Evolutionary conservation across 2,113 vertebrate genomes (phyloP).

Genomic region (Baryphthengus martii): DNA sequence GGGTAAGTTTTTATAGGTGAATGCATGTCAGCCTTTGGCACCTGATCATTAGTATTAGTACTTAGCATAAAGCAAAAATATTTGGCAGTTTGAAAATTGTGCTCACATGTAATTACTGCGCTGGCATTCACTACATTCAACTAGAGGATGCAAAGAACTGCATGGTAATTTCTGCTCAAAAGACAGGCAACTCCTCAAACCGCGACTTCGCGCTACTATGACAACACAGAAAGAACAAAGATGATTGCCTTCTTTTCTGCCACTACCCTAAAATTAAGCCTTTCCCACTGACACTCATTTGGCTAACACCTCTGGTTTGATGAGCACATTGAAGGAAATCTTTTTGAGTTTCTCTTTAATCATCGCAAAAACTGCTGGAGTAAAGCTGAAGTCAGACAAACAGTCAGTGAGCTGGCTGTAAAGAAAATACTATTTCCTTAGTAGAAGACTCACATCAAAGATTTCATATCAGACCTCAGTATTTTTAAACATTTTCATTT

Average conservation of each 20-base stretch:
- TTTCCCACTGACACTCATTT: slow-evolving; percentile 76
- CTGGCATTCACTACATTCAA: neutral
- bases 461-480: neutral
- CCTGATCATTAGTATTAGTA: neutral
- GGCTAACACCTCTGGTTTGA: slow-evolving; percentile 84
- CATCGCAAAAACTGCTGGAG: slow-evolving; percentile 80
- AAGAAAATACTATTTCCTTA: neutral
- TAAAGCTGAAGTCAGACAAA: slow-evolving; percentile 80
- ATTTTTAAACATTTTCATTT: neutral
- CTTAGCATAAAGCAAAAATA: neutral
- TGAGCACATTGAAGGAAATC: slow-evolving; percentile 84
- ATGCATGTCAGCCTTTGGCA: slow-evolving; percentile 23
- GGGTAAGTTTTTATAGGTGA: neutral
- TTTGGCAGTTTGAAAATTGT: slow-evolving; percentile 4
- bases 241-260: neutral
- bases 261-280: slow-evolving; percentile 12
- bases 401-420: slow-evolving; percentile 81
- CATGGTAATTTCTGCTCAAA: slow-evolving; percentile 9
- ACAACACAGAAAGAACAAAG: slow-evolving; percentile 17
- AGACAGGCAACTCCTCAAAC: slow-evolving; percentile 10
- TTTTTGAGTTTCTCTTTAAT: slow-evolving; percentile 86
- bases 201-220: neutral
- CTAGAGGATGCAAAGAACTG: neutral
- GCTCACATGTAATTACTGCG: slow-evolving; percentile 2
- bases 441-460: neutral